Percentiles rank a stretch among this genome's conserved stretches.
These are phyloP conservation scores for Talpa occidentalis DNA, from an alignment of 2,113 vertebrate genomes.

Conservation along the genomic window DNA sequence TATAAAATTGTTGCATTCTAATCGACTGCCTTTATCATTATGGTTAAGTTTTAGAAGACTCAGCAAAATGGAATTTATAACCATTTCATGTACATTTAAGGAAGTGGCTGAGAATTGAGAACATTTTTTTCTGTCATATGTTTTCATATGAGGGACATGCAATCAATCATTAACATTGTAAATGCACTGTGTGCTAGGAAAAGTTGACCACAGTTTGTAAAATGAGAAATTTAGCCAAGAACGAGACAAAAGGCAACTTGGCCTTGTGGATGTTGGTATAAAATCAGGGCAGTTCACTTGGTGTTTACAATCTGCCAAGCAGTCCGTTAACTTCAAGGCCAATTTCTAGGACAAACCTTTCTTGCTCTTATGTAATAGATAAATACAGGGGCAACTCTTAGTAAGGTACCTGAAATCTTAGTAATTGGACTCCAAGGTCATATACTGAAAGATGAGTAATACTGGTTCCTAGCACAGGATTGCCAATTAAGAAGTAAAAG, in stretches of 20 bases:
- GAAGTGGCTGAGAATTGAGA: neutral
- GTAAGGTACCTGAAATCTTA: neutral
- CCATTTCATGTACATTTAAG: neutral
- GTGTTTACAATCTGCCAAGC: neutral
- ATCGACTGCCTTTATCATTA: neutral
- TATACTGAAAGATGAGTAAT: neutral
- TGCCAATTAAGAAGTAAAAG: constrained; percentile 47
- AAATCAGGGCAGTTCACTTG: neutral
- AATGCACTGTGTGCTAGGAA: neutral
- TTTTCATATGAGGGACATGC: neutral
- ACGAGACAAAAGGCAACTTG: neutral
- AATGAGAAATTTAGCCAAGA: neutral
- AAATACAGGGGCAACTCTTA: neutral
- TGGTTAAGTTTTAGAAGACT: neutral
- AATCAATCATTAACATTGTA: neutral
- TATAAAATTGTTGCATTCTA: neutral
- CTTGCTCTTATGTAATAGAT: neutral
- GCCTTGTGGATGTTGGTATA: neutral
- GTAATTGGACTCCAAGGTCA: constrained; percentile 53
- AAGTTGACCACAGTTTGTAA: neutral
- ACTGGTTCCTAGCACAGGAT: neutral
- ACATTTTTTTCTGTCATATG: neutral
- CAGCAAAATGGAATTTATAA: neutral
- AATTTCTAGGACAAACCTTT: neutral
- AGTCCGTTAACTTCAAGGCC: neutral